Percentiles rank a stretch among this genome's conserved stretches.
phyloP scores from a whole-genome alignment of 2,113 vertebrate species.

The Cisticola juncidis region DNA sequence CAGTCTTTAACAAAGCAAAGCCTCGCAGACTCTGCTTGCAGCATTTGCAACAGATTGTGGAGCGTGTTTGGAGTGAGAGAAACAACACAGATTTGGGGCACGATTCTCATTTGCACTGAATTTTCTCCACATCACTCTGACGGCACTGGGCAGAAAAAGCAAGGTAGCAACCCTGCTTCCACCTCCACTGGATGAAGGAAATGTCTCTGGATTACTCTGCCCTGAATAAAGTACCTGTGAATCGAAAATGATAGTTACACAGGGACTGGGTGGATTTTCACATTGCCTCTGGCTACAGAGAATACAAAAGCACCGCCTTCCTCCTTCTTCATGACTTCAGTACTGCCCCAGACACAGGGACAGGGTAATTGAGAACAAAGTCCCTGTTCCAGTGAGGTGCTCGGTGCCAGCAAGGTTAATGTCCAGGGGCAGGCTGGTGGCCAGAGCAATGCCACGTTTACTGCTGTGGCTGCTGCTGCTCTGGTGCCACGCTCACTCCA shows the following conservation, averaged over 20 bases:
- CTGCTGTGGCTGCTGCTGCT: neutral
- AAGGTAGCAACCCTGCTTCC: neutral
- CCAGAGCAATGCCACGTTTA: neutral
- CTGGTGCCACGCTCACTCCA: neutral
- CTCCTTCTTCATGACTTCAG: neutral
- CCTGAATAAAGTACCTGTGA: neutral
- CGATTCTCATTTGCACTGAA: neutral
- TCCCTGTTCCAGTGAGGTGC: neutral
- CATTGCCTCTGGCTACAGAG: neutral
- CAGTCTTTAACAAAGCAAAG: neutral
- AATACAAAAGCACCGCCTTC: neutral
- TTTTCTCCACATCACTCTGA: neutral
- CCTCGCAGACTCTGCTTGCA: neutral
- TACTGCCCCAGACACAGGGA: neutral
- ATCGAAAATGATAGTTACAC: neutral
- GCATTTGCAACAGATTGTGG: neutral
- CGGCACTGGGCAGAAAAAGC: neutral
- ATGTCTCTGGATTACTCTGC: neutral
- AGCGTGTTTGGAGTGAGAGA: neutral
- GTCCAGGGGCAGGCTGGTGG: neutral
- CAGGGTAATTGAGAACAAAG: slow-evolving; percentile 37
- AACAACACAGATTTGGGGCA: neutral
- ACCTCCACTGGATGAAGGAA: neutral
- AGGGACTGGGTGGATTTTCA: neutral
- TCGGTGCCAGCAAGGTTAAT: slow-evolving; percentile 22